Conservation (phyloP, 2,888 invertebrate species). For the Cylloceria caligata region DNA sequence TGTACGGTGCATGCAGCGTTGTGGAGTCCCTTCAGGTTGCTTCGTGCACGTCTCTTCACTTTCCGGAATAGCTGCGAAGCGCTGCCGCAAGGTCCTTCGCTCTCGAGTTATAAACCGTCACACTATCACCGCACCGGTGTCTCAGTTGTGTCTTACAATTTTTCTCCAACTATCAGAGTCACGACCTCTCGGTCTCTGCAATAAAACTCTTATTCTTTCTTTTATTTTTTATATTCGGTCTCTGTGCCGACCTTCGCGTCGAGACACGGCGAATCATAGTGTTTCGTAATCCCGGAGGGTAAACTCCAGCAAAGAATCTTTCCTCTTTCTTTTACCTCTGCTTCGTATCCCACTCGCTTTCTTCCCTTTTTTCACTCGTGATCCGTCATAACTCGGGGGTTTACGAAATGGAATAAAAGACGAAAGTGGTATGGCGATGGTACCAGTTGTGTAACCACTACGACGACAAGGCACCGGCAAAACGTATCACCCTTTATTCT, state of each 20-base stretch:
- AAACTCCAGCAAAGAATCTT: slow-evolving; percentile 11
- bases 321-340: not conserved
- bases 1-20: slow-evolving; percentile 43
- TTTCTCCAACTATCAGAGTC: not conserved
- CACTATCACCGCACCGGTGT: slow-evolving; percentile 48
- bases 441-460: slow-evolving; percentile 4
- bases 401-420: slow-evolving; percentile 48
- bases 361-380: slow-evolving; percentile 2
- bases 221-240: slow-evolving; percentile 38
- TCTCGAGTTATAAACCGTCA: slow-evolving; percentile 40
- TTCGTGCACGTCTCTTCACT: slow-evolving; percentile 37
- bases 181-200: slow-evolving; percentile 11
- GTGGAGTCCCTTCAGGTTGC: slow-evolving; percentile 24
- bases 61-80: slow-evolving; percentile 46
- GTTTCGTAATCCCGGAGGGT: slow-evolving; percentile 41
- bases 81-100: slow-evolving; percentile 12
- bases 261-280: not conserved
- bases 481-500: slow-evolving; percentile 15
- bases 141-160: slow-evolving; percentile 47
- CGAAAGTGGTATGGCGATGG: slow-evolving; percentile 7
- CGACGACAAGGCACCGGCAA: slow-evolving; percentile 20
- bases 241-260: not conserved
- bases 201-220: slow-evolving; percentile 49
- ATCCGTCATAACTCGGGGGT: slow-evolving; percentile 25
- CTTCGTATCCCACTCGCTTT: not conserved